These are phyloP conservation scores for Corythucha ciliata DNA, from an alignment of 2,888 invertebrate genomes.

Conservation along the genomic window DNA sequence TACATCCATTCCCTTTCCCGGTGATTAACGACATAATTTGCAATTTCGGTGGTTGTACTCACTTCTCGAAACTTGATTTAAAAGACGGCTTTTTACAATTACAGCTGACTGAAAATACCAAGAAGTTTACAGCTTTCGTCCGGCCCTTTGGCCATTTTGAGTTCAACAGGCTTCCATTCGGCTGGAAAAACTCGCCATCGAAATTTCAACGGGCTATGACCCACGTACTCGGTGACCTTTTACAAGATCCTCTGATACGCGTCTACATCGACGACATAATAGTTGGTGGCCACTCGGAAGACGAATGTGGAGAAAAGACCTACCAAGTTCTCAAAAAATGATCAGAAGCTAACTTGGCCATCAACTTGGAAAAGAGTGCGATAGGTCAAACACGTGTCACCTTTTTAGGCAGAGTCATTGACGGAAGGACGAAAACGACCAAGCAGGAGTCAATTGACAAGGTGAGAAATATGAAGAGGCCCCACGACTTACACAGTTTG, in stretches of 20 bases:
- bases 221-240: neutral
- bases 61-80: too few species aligned
- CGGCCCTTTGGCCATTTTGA: conserved; percentile 5
- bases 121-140: too few species aligned
- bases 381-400: neutral
- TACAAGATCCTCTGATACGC: neutral
- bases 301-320: too few species aligned
- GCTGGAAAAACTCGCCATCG: conserved; percentile 12
- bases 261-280: conserved; percentile 4
- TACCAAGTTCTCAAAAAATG: neutral
- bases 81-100: too few species aligned
- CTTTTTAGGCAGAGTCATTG: conserved; percentile 1
- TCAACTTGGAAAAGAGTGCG: neutral
- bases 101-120: too few species aligned
- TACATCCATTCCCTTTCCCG: too few species aligned
- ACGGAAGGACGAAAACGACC: neutral
- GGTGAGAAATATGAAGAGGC: conserved; percentile 3
- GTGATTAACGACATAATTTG: too few species aligned
- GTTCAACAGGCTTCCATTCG: conserved; percentile 4
- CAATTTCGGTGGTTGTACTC: too few species aligned
- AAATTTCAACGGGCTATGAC: conserved; percentile 4
- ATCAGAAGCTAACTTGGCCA: neutral
- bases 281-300: neutral
- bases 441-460: conserved; percentile 3
- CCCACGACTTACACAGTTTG: neutral